Percentiles rank a stretch among this genome's conserved stretches.
Conservation (phyloP, 1,140 invertebrate species). For the Eciton burchellii region DNA sequence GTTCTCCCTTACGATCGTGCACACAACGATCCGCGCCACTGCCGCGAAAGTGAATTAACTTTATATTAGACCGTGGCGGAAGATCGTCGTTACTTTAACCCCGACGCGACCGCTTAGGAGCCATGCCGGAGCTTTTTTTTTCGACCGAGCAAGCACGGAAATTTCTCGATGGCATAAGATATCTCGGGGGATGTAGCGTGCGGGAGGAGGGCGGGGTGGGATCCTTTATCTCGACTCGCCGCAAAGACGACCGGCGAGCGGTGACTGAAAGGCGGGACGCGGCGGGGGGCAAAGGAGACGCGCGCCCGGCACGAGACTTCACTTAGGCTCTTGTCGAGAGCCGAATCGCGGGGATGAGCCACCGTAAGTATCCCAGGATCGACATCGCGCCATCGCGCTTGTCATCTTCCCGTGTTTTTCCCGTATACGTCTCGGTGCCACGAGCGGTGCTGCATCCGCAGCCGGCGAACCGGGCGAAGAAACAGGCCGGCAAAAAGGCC, state of each 20-base stretch:
- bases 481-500: constrained; percentile 70
- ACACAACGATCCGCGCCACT: constrained; percentile 29
- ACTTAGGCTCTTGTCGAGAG: constrained; percentile 72
- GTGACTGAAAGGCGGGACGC: constrained; percentile 36
- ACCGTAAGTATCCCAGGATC: constrained; percentile 47
- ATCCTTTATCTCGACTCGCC: constrained; percentile 72
- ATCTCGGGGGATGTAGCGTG: constrained; percentile 46
- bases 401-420: constrained; percentile 49
- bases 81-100: constrained; percentile 58
- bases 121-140: constrained; percentile 61
- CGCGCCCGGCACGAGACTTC: constrained; percentile 71
- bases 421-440: constrained; percentile 70
- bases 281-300: constrained; percentile 18
- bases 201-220: constrained; percentile 15
- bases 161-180: constrained; percentile 60
- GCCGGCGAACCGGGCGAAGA: constrained; percentile 60
- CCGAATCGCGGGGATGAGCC: constrained; percentile 66
- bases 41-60: constrained; percentile 62
- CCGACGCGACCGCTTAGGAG: constrained; percentile 30
- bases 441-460: constrained; percentile 26
- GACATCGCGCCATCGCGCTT: constrained; percentile 54
- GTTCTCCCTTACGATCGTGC: neutral
- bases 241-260: constrained; percentile 50
- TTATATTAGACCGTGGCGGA: constrained; percentile 53
- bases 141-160: constrained; percentile 36